phyloP scores from a whole-genome alignment of 2,797 vertebrate species.

The Pipistrellus nathusii region DNA sequence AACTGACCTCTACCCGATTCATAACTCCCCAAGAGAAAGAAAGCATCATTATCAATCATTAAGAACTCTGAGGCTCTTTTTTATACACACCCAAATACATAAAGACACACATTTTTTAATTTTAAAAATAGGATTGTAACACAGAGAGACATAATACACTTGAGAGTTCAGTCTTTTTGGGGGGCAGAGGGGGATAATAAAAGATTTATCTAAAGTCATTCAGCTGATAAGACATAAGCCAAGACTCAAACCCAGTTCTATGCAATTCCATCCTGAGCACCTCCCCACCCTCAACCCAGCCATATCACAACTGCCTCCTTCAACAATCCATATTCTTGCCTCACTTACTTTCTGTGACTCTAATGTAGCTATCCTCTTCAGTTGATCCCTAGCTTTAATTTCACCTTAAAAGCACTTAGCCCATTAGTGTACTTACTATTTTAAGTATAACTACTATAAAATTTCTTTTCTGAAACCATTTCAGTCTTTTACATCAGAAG shows the following conservation, averaged over 20 bases:
- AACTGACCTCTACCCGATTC: not conserved
- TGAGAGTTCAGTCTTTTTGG: too few relatives aligned
- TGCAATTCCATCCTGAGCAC: not conserved
- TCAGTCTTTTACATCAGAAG: not conserved
- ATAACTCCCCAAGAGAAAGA: not conserved
- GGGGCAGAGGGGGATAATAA: not conserved
- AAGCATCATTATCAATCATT: not conserved
- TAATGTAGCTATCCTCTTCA: not conserved
- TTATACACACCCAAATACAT: not conserved
- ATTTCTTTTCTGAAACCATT: conserved; percentile 28
- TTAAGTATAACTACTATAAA: not conserved
- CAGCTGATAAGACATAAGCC: not conserved
- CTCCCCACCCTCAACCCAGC: too few relatives aligned
- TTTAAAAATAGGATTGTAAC: not conserved
- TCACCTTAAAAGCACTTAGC: conserved; percentile 6
- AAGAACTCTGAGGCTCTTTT: conserved; percentile 1
- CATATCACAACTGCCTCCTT: not conserved
- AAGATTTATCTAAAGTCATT: not conserved
- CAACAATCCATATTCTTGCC: not conserved
- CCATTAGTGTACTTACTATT: not conserved
- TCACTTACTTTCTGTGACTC: not conserved
- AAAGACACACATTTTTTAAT: not conserved
- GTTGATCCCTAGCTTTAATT: not conserved
- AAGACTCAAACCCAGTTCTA: not conserved
- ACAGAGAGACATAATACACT: not conserved